Conservation (phyloP, 2,797 vertebrate species). For the Pantherophis alleghaniensis region DNA sequence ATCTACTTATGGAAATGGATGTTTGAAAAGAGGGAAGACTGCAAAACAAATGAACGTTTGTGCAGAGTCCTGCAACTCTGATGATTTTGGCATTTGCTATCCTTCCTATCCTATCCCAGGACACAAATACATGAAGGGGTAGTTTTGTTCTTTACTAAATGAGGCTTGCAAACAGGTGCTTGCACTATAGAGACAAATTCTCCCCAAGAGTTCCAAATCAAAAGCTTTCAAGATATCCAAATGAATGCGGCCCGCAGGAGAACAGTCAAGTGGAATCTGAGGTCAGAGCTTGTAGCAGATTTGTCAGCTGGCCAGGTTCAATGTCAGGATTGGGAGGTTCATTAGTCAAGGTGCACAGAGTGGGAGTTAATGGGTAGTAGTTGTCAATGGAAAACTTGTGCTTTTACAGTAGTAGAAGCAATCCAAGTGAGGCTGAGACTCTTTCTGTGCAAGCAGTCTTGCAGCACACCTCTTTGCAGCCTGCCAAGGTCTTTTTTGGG, state of each 20-base stretch:
- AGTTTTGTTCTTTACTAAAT: background rate
- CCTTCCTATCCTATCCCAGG: background rate
- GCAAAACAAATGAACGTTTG: background rate
- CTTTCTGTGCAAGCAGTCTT: background rate
- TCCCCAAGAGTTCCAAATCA: background rate
- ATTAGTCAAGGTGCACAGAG: background rate
- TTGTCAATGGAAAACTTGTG: background rate
- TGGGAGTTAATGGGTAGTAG: background rate
- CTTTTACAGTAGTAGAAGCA: background rate
- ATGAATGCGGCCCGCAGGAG: background rate
- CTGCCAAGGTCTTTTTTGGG: background rate
- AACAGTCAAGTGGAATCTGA: background rate
- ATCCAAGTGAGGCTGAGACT: background rate
- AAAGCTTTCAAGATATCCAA: background rate
- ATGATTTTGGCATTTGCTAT: background rate
- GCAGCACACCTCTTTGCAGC: background rate
- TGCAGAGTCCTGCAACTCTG: background rate
- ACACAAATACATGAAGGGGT: background rate
- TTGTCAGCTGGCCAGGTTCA: background rate
- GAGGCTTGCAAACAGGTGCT: background rate
- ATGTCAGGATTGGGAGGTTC: background rate
- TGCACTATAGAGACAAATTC: background rate
- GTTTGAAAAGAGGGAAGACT: background rate
- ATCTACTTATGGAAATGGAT: background rate
- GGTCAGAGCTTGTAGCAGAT: background rate